Evolutionary conservation across 2,113 vertebrate species (phyloP).

Genomic region (Pachypanchax playfairii): DNA sequence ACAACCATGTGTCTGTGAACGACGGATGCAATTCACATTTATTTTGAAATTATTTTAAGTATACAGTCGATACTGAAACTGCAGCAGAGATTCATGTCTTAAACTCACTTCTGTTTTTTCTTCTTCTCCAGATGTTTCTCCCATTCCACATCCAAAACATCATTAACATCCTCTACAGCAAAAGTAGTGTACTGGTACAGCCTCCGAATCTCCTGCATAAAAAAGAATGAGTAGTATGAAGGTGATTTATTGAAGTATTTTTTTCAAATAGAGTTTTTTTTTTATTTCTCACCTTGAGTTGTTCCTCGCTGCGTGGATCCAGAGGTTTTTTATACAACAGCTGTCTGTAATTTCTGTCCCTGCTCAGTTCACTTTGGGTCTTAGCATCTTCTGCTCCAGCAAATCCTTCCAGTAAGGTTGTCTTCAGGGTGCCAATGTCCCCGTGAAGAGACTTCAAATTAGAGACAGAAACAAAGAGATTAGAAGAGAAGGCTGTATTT

Average conservation of each 20-base stretch:
- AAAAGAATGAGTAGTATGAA: neutral
- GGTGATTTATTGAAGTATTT: neutral
- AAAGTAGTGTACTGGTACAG: constrained; percentile 93
- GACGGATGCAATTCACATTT: constrained; percentile 3
- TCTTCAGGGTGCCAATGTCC: constrained; percentile 91
- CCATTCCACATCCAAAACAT: constrained; percentile 94
- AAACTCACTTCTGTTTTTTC: constrained; percentile 87
- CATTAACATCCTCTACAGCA: constrained; percentile 94
- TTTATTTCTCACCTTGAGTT: constrained; percentile 87
- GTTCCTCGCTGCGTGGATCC: constrained; percentile 92
- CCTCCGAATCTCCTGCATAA: constrained; percentile 88
- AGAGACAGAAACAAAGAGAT: neutral
- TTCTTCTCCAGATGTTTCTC: constrained; percentile 91
- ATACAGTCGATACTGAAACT: too few relatives aligned
- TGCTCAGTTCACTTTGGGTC: constrained; percentile 84
- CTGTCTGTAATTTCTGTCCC: constrained; percentile 84
- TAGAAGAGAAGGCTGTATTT: neutral
- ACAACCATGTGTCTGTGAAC: constrained; percentile 85
- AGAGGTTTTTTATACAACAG: constrained; percentile 93
- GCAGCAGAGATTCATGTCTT: neutral
- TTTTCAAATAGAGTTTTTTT: neutral
- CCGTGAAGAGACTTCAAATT: constrained; percentile 88
- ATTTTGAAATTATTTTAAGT: neutral
- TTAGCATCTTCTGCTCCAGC: constrained; percentile 90
- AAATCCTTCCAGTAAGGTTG: constrained; percentile 90